phyloP scores from a whole-genome alignment of 2,888 invertebrate species.

The Mystacides longicornis region DNA sequence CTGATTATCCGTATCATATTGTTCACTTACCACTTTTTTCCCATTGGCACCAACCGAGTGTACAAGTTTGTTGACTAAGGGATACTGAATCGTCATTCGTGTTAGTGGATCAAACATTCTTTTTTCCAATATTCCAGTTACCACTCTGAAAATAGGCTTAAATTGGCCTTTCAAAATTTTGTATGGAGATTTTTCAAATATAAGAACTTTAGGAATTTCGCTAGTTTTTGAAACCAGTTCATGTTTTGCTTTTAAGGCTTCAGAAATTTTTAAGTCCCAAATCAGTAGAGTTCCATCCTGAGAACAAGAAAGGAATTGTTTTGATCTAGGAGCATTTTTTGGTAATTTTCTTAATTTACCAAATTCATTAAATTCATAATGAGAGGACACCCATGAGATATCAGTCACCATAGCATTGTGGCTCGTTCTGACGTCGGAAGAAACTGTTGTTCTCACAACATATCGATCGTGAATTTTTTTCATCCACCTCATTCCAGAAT shows the following conservation, averaged over 20 bases:
- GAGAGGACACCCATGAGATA: slow-evolving; percentile 62
- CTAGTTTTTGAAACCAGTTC: no score
- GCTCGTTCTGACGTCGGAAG: slow-evolving; percentile 54
- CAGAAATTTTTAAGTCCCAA: slow-evolving; percentile 47
- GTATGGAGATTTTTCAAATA: slow-evolving; percentile 51
- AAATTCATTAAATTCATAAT: slow-evolving; percentile 50
- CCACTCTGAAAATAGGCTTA: slow-evolving; percentile 55
- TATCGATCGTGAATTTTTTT: slow-evolving; percentile 52
- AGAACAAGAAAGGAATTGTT: slow-evolving; percentile 59
- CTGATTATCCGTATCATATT: neutral
- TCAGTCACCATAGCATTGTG: slow-evolving; percentile 57
- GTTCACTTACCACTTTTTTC: slow-evolving; percentile 26
- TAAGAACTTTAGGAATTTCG: slow-evolving; percentile 22
- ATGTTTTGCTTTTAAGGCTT: neutral
- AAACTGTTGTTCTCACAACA: slow-evolving; percentile 51
- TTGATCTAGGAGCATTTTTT: slow-evolving; percentile 37
- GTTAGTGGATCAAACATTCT: slow-evolving; percentile 40
- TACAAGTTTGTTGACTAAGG: slow-evolving; percentile 33
- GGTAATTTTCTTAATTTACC: slow-evolving; percentile 46
- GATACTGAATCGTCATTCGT: slow-evolving; percentile 38
- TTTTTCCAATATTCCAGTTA: slow-evolving; percentile 41
- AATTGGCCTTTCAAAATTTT: slow-evolving; percentile 53
- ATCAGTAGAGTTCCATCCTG: slow-evolving; percentile 61
- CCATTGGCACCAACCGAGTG: slow-evolving; percentile 35
- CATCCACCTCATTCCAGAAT: slow-evolving; percentile 62